phyloP scores from a whole-genome alignment of 2,888 invertebrate genomes.

The Eulithis testata region DNA sequence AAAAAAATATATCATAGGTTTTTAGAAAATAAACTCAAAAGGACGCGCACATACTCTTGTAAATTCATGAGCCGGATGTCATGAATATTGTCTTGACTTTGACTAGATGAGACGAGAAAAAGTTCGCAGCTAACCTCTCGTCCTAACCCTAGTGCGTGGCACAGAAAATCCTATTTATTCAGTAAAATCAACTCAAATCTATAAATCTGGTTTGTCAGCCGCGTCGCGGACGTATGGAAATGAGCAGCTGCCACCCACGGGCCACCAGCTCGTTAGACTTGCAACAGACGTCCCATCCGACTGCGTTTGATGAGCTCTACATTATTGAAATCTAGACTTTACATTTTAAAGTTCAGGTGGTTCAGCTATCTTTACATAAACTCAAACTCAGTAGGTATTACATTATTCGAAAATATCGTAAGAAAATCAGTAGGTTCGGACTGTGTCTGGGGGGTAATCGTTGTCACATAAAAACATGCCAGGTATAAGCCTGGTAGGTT shows the following conservation, averaged over 20 bases:
- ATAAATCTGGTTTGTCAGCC: constrained; percentile 29
- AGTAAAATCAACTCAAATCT: constrained; percentile 21
- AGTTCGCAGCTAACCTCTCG: background rate
- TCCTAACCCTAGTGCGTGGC: background rate
- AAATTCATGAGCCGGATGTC: too few relatives aligned
- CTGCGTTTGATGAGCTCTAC: constrained; percentile 27
- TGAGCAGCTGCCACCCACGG: constrained; percentile 37
- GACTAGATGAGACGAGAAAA: background rate
- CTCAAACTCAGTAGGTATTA: too few relatives aligned
- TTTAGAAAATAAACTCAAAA: too few relatives aligned
- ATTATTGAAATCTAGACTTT: constrained; percentile 24
- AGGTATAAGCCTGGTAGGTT: too few relatives aligned
- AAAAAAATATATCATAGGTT: too few relatives aligned
- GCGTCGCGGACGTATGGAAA: constrained; percentile 39
- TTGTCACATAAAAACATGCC: too few relatives aligned
- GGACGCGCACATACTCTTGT: too few relatives aligned
- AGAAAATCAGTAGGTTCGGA: too few relatives aligned
- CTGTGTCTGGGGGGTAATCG: too few relatives aligned
- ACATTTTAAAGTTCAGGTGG: background rate
- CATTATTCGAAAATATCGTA: too few relatives aligned
- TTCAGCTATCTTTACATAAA: background rate
- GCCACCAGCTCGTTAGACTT: constrained; percentile 34
- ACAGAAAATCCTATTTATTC: background rate
- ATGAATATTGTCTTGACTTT: too few relatives aligned
- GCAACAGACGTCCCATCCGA: constrained; percentile 28